Evolutionary conservation across 2,888 invertebrate genomes (phyloP), one percentile per base, ranked within the genome.

Genomic region (Cataglyphis albicans): DNA sequence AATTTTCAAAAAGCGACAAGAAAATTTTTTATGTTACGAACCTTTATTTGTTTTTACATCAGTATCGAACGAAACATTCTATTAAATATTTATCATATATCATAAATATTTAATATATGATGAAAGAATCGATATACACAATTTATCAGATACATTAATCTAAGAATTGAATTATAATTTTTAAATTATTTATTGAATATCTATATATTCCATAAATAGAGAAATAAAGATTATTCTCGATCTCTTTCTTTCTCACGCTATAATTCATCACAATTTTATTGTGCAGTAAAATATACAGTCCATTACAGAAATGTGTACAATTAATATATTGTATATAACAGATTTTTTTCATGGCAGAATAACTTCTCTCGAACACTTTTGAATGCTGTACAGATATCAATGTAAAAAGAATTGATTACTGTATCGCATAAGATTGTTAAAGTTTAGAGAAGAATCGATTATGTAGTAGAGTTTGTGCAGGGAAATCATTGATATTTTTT

Each of bases 181-280:
- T 29, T 25, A 59, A 25, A 29, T 59, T 59, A n/a, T 57, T 12
- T 59, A 29, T 44, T 44, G 44, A 7, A 52, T 52, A 52, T 52
- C 15, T 52, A n/a, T 52, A n/a, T 48, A n/a, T 52, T 52, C 0
- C n/a, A 44, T 21, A 10, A 64, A 18, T 18, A 18, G 29, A 44
- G 21, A 57, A 29, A 57, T 41, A 0, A 48, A 21, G 3, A 70
- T 70, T 18, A 76, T 3, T 48, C 15, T 29, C 35, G n/a, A n/a
- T 52, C n/a, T 52, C n/a, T 52, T 52, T 52, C n/a, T 52, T n/a
- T 52, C n/a, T 52, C 52, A n/a, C 48, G 18, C 59, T 35, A 35
- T 35, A 80, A 85, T 88, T 87, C 68, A 87, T 90, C 86, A 90
- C 90, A 90, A 87, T 89, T 89, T 89, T 90, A 90, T 90, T 89